Evolutionary conservation across 2,113 vertebrate genomes (phyloP).

Genomic region (Todiramphus chloris): DNA sequence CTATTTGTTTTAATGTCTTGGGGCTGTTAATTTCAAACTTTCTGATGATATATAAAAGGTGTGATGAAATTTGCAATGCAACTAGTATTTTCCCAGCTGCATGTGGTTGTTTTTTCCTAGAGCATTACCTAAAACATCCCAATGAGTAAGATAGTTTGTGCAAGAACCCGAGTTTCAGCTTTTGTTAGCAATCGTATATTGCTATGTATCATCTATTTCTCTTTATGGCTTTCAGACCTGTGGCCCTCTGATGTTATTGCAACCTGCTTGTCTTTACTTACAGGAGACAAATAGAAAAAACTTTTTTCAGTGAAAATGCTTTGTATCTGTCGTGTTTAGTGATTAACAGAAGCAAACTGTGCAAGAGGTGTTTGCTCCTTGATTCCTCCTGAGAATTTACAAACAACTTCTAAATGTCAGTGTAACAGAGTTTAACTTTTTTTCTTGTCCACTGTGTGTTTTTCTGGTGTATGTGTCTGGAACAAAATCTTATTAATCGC

Average conservation of each 20-base stretch:
- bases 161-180: too few species aligned
- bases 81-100: too few species aligned
- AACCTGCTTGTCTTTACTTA: not conserved
- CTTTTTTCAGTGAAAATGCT: slow-evolving; percentile 17
- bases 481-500: not conserved
- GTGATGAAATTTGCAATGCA: too few species aligned
- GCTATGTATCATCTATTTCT: not conserved
- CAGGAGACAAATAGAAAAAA: not conserved
- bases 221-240: not conserved
- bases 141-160: too few species aligned
- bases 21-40: not conserved
- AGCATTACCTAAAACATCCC: too few species aligned
- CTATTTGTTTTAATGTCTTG: not conserved
- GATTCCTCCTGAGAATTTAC: not conserved
- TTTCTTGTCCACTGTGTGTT: not conserved
- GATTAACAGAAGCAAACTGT: not conserved
- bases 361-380: not conserved
- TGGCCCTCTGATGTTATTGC: not conserved
- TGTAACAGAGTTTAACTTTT: not conserved
- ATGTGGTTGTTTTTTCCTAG: too few species aligned
- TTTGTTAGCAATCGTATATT: too few species aligned
- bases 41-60: not conserved
- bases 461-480: not conserved
- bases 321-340: not conserved
- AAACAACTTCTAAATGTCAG: not conserved